These are phyloP conservation scores for Neocrepidodera transversa DNA, from an alignment of 2,888 invertebrate genomes.

Conservation along the genomic window DNA sequence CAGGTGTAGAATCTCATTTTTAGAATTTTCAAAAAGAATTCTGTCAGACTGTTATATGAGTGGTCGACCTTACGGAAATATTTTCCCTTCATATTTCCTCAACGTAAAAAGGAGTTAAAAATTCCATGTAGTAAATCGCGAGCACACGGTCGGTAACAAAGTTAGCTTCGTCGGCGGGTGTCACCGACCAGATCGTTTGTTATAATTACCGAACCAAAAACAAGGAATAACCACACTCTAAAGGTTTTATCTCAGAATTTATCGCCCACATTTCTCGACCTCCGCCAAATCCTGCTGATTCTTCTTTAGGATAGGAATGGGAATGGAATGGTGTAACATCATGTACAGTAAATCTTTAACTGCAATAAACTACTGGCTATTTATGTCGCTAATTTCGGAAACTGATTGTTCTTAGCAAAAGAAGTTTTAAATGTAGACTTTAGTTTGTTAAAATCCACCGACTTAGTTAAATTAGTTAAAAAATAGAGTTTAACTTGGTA, in stretches of 20 bases:
- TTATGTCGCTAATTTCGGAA: not conserved
- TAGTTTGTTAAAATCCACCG: no score
- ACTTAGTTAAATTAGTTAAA: no score
- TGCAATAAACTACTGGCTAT: constrained; percentile 34
- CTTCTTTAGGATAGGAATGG: constrained; percentile 17
- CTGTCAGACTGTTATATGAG: no score
- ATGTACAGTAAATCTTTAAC: constrained; percentile 52
- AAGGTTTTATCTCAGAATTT: constrained; percentile 58
- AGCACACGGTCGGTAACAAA: no score
- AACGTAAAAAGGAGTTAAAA: not conserved
- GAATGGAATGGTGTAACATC: constrained; percentile 57
- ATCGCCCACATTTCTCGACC: constrained; percentile 55
- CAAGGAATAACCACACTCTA: constrained; percentile 54
- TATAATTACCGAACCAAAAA: constrained; percentile 60
- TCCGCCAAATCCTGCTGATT: constrained; percentile 53
- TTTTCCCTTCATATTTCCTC: no score
- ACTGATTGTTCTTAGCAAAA: no score
- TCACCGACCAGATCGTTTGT: constrained; percentile 50
- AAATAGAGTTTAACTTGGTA: no score
- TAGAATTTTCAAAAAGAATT: no score
- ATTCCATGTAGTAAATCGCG: no score
- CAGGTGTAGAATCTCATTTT: no score
- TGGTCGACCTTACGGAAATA: no score
- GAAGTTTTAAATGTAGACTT: no score
- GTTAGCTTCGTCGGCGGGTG: constrained; percentile 14